Evolutionary conservation across 1,140 invertebrate genomes (phyloP).

Genomic region (Ips typographus): DNA sequence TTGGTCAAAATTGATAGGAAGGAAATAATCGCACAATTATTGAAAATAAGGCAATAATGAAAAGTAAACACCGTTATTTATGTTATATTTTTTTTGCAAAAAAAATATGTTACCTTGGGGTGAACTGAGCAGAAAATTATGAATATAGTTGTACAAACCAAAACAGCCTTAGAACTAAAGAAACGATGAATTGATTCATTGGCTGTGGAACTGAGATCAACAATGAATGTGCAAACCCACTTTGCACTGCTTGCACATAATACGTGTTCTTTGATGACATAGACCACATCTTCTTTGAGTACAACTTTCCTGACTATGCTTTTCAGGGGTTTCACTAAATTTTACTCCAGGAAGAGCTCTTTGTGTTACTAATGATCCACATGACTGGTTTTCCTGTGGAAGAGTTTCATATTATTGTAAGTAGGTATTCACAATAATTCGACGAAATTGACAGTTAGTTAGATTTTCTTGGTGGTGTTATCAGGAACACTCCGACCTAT

Average conservation of each 20-base stretch:
- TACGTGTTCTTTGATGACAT: constrained; percentile 1
- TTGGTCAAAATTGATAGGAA: too few species aligned
- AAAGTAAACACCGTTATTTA: neutral
- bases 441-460: neutral
- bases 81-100: neutral
- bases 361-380: neutral
- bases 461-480: neutral
- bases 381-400: neutral
- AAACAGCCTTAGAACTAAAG: neutral
- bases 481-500: too few species aligned
- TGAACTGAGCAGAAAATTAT: neutral
- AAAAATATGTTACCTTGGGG: neutral
- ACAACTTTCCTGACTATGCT: neutral
- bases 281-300: constrained; percentile 1
- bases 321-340: neutral
- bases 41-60: neutral
- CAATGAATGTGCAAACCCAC: constrained; percentile 3
- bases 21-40: neutral
- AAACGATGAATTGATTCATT: neutral
- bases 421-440: neutral
- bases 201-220: neutral
- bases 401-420: neutral
- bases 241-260: neutral
- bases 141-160: neutral
- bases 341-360: neutral